These are phyloP conservation scores for Colistium nudipinnis DNA, from an alignment of 2,113 vertebrate genomes.

Conservation along the genomic window DNA sequence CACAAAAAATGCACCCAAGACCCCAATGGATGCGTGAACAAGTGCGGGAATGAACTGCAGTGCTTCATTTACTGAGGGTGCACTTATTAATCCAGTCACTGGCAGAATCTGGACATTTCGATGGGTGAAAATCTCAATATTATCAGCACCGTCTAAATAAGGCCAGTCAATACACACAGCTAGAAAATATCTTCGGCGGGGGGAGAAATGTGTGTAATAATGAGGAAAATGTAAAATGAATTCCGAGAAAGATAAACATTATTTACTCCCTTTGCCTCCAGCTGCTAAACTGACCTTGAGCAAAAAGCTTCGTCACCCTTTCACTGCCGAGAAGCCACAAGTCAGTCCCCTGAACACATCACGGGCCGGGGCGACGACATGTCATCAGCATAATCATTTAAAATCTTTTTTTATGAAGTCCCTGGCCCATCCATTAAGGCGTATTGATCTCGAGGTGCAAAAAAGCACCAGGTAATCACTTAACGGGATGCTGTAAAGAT, in stretches of 20 bases:
- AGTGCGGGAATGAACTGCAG: not conserved
- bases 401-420: slow-evolving; percentile 62
- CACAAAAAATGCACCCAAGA: no score
- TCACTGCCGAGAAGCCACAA: slow-evolving; percentile 31
- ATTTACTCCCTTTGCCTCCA: slow-evolving; percentile 28
- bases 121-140: not conserved
- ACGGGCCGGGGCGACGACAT: slow-evolving; percentile 25
- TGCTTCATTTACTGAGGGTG: not conserved
- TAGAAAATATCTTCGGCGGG: slow-evolving; percentile 2
- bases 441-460: slow-evolving; percentile 56
- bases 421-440: slow-evolving; percentile 58
- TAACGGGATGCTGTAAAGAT: slow-evolving; percentile 54
- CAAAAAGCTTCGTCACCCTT: slow-evolving; percentile 36
- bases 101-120: slow-evolving; percentile 3
- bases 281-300: slow-evolving; percentile 43
- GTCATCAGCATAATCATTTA: slow-evolving; percentile 61
- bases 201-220: slow-evolving; percentile 24
- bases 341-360: slow-evolving; percentile 32
- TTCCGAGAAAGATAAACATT: slow-evolving; percentile 37
- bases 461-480: slow-evolving; percentile 63
- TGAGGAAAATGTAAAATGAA: slow-evolving; percentile 13
- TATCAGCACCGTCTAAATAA: slow-evolving; percentile 22
- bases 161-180: slow-evolving; percentile 14
- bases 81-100: not conserved
- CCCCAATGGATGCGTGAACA: no score